phyloP scores from a whole-genome alignment of 2,888 invertebrate species.

The Drosophila histrio region DNA sequence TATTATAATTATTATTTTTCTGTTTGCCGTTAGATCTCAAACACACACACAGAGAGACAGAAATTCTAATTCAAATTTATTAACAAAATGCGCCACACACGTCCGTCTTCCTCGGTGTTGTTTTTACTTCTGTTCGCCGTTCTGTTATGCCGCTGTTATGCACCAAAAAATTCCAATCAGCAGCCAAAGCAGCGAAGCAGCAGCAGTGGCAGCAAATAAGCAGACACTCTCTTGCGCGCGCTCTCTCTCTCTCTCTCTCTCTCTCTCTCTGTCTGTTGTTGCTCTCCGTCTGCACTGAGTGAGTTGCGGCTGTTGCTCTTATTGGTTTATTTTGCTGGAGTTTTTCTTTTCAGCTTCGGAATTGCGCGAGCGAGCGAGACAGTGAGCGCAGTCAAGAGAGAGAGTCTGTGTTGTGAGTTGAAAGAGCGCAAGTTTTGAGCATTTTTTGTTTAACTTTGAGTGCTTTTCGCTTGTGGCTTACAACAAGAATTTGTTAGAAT shows the following conservation, averaged over 20 bases:
- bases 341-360: constrained; percentile 15
- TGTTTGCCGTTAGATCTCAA: constrained; percentile 32
- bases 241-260: too few species aligned
- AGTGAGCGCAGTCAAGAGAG: background rate
- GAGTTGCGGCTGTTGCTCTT: constrained; percentile 47
- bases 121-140: constrained; percentile 58
- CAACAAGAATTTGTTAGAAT: too few species aligned
- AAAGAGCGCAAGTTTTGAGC: constrained; percentile 23
- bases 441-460: constrained; percentile 16
- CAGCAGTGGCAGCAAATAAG: constrained; percentile 22
- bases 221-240: constrained; percentile 16
- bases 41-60: too few species aligned
- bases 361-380: background rate
- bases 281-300: constrained; percentile 21
- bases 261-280: constrained; percentile 11
- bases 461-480: constrained; percentile 7
- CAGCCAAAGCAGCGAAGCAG: constrained; percentile 27
- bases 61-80: constrained; percentile 51
- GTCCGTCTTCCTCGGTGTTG: constrained; percentile 62
- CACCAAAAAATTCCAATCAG: constrained; percentile 61
- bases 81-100: constrained; percentile 57
- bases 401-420: constrained; percentile 11
- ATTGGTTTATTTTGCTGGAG: constrained; percentile 64
- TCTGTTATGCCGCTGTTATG: constrained; percentile 57
- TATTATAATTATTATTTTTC: constrained; percentile 13